phyloP scores from a whole-genome alignment of 2,113 vertebrate species.

The Ploceus nigricollis region DNA sequence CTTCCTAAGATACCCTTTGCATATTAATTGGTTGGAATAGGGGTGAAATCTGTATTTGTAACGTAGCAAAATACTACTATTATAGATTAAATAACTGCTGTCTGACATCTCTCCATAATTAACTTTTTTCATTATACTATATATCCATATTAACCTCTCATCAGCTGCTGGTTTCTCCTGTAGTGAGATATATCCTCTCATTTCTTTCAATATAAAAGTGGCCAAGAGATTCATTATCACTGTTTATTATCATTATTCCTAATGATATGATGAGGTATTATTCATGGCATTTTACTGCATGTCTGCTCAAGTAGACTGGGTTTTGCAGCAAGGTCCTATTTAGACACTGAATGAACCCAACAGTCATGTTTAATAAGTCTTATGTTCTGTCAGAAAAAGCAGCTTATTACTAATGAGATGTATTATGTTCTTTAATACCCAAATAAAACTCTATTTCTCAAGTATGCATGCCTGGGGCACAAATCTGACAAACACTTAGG shows the following conservation, averaged over 20 bases:
- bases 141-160: not conserved
- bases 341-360: not conserved
- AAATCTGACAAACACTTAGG: slow-evolving; percentile 46
- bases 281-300: not conserved
- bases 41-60: not conserved
- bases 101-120: not conserved
- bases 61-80: not conserved
- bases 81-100: not conserved
- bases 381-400: slow-evolving; percentile 5
- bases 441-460: slow-evolving; percentile 47
- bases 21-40: not conserved
- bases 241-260: slow-evolving; percentile 41
- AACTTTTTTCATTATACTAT: not conserved
- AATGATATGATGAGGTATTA: slow-evolving; percentile 1
- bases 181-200: not conserved
- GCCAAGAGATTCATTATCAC: slow-evolving; percentile 35
- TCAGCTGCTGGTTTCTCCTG: not conserved
- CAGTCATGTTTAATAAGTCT: slow-evolving; percentile 35
- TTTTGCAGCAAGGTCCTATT: not conserved
- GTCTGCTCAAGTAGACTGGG: not conserved
- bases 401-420: slow-evolving; percentile 48
- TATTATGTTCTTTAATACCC: slow-evolving; percentile 29
- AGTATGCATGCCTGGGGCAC: slow-evolving; percentile 40
- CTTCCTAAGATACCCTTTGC: not conserved
- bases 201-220: slow-evolving; percentile 6